A percentile compares a stretch with the other conserved stretches of the same genome.
Evolutionary conservation across 92 coral and sea anemone species (phyloP).

Genomic region (Actinostola sp.): DNA sequence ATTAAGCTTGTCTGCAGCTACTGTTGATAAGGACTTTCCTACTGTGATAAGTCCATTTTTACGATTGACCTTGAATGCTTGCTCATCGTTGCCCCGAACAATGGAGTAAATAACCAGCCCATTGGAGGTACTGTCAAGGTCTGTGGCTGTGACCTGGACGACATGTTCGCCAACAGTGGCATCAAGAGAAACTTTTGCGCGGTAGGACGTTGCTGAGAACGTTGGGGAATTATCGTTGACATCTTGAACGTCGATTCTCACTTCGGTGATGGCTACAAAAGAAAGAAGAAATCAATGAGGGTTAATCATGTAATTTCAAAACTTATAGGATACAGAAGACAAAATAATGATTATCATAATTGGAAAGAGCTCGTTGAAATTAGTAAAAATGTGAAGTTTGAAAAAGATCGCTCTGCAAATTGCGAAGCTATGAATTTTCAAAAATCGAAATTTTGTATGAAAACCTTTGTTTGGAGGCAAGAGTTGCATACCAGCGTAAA

Average conservation of each 20-base stretch:
- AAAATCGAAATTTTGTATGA: too few species aligned
- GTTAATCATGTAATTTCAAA: too few species aligned
- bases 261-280: slow-evolving; percentile 67
- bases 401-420: too few species aligned
- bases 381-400: too few species aligned
- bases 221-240: slow-evolving; percentile 70
- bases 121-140: slow-evolving; percentile 68
- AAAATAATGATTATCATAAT: too few species aligned
- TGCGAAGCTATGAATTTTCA: too few species aligned
- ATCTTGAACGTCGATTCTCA: slow-evolving; percentile 55
- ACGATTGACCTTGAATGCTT: slow-evolving; percentile 70
- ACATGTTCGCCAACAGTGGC: slow-evolving; percentile 59
- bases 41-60: slow-evolving; percentile 78
- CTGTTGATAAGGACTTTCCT: slow-evolving; percentile 75
- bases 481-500: too few species aligned
- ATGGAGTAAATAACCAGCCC: slow-evolving; percentile 61
- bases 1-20: slow-evolving; percentile 67
- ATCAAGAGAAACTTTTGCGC: slow-evolving; percentile 73
- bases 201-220: slow-evolving; percentile 71
- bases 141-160: slow-evolving; percentile 80
- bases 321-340: too few species aligned
- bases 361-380: too few species aligned
- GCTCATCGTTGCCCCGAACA: slow-evolving; percentile 67
- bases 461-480: too few species aligned
- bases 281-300: neutral